phyloP scores from a whole-genome alignment of 2,797 vertebrate genomes.

The Tolypeutes matacus region DNA sequence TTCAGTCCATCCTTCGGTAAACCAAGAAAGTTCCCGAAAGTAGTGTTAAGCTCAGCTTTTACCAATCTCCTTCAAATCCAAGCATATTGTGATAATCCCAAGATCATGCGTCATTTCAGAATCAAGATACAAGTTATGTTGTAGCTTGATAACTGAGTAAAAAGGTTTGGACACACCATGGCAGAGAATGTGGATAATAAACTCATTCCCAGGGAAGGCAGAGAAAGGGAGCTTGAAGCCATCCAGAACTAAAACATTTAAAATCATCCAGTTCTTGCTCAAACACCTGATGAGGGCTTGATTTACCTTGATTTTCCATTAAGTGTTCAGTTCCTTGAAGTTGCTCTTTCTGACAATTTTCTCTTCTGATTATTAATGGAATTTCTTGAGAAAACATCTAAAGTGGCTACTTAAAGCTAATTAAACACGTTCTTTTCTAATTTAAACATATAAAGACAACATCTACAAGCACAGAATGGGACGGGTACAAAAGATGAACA shows the following conservation, averaged over 20 bases:
- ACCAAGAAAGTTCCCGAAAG: neutral
- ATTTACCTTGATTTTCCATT: neutral
- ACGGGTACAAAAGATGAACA: neutral
- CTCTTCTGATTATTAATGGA: constrained; percentile 25
- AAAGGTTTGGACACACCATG: neutral
- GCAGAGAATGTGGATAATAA: neutral
- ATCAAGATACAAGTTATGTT: neutral
- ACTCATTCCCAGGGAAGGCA: neutral
- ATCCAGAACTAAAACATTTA: neutral
- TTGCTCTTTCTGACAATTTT: neutral
- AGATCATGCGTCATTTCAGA: neutral
- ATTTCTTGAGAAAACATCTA: neutral
- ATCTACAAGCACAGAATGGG: neutral
- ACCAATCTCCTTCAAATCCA: neutral
- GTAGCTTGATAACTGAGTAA: neutral
- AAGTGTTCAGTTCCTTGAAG: neutral
- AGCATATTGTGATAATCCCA: fast-evolving
- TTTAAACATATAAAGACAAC: neutral
- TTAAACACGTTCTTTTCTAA: neutral
- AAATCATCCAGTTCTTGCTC: neutral
- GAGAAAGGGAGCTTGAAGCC: neutral
- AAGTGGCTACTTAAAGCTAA: neutral
- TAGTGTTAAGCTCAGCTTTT: neutral
- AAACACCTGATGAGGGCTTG: neutral
- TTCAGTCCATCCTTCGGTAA: fast-evolving